Evolutionary conservation across 2,113 vertebrate genomes (phyloP).

Genomic region (Oxyruncus cristatus): DNA sequence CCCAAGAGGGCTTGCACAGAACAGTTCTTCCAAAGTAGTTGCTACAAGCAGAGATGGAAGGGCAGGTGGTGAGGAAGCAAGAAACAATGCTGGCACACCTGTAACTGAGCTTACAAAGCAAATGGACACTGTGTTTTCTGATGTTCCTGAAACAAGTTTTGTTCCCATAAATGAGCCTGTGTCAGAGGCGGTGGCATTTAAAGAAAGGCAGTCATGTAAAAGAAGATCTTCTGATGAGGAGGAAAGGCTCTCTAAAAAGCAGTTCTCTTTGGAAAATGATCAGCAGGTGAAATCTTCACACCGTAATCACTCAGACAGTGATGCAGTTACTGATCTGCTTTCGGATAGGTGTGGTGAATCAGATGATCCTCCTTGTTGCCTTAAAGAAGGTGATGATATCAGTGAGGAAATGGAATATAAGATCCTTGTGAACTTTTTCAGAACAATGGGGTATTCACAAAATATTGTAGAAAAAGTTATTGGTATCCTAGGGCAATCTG

Average conservation of each 20-base stretch:
- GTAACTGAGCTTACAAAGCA: constrained; percentile 90
- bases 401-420: constrained; percentile 92
- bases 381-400: constrained; percentile 74
- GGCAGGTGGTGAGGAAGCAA: constrained; percentile 73
- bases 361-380: constrained; percentile 41
- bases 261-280: constrained; percentile 85
- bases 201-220: constrained; percentile 87
- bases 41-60: neutral
- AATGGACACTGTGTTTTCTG: constrained; percentile 86
- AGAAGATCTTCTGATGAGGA: constrained; percentile 90
- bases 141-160: constrained; percentile 59
- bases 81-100: constrained; percentile 86
- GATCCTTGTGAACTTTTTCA: constrained; percentile 96
- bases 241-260: constrained; percentile 90
- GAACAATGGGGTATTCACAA: constrained; percentile 95
- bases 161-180: constrained; percentile 54
- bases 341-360: neutral
- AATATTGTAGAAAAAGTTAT: constrained; percentile 92
- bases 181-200: constrained; percentile 43
- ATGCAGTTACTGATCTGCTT: constrained; percentile 54
- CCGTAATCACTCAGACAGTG: neutral
- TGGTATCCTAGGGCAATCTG: constrained; percentile 81
- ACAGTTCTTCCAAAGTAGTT: neutral
- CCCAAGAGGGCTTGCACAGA: neutral
- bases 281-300: constrained; percentile 5